These are phyloP conservation scores for Pristionchus japonicus DNA, from an alignment of 2,888 invertebrate genomes.

Conservation along the genomic window DNA sequence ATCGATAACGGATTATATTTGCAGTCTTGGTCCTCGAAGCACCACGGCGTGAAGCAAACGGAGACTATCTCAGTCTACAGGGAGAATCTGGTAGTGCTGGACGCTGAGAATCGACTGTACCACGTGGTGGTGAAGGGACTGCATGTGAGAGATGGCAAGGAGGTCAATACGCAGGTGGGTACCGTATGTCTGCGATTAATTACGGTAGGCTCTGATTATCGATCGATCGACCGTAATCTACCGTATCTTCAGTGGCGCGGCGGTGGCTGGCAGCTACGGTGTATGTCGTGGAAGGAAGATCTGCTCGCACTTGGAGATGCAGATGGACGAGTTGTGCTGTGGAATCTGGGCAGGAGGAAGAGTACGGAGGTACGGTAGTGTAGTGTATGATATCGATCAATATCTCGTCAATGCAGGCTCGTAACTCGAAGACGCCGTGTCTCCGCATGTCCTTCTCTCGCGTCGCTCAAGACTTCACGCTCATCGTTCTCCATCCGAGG, in stretches of 20 bases:
- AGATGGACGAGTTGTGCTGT: constrained; percentile 77
- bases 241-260: constrained; percentile 65
- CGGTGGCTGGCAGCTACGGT: constrained; percentile 64
- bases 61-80: constrained; percentile 61
- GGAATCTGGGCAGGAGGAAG: constrained; percentile 77
- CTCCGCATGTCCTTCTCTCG: constrained; percentile 77
- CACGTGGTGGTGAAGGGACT: constrained; percentile 78
- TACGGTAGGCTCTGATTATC: too few relatives aligned
- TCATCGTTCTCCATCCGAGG: constrained; percentile 76
- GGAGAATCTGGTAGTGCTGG: constrained; percentile 78
- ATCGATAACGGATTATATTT: not conserved
- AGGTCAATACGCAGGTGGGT: constrained; percentile 76
- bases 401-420: not conserved
- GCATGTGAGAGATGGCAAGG: constrained; percentile 77
- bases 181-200: too few relatives aligned
- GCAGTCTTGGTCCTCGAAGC: constrained; percentile 74
- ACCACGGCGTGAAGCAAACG: constrained; percentile 66
- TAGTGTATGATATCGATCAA: not conserved
- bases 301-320: constrained; percentile 78
- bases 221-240: not conserved
- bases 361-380: constrained; percentile 51
- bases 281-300: constrained; percentile 78
- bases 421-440: constrained; percentile 68
- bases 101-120: constrained; percentile 77
- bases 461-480: constrained; percentile 77